Base-by-base conservation (phyloP, 2,797 vertebrate genomes). In the Florisuga fusca region DNA sequence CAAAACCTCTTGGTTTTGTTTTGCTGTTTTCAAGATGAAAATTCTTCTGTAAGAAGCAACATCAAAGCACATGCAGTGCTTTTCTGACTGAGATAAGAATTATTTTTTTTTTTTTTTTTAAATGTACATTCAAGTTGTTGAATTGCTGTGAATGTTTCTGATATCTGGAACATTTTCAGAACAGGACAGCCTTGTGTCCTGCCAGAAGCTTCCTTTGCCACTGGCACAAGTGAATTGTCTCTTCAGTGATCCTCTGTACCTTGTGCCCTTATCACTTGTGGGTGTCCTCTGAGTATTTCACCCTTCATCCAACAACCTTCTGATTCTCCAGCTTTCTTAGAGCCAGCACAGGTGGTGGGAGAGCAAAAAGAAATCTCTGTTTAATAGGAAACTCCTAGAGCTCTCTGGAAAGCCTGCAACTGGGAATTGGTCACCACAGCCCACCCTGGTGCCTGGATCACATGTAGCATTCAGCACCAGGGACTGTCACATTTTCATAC, bases 401-500 rank as follows among this genome's bases (percentile, higher is more conserved):
- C 53, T 73, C 9, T 20, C 5, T 13, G 41, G 45, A 18, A 41
- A 36, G 20, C 3, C 0, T 7, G 18, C 5, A 23, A 3, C 25
- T 64, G 43, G n/a, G 53, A 59, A 61, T 10, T 2, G 4, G 25
- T 10, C 26, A 1, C 36, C 2, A 0, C 7, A 31, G 41, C 57
- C 64, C 61, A 33, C 22, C 33, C 36, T 23, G 59, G 10, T 4
- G 7, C 43, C 48, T 16, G 51, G 19, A 8, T 22, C 5, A 0
- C 0, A 0, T 1, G 7, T 21, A 27, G 25, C 1, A 0, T 62
- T 77, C 17, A 8, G 50, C n/a, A 4, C 0, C 21, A 50, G 0
- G 19, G 21, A 2, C 45, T 12, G 36, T 48, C 45, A 8, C 16
- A 6, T 55, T 43, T 48, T 50, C 48, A 14, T 27, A 9, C 2